Percentiles rank a stretch among this genome's conserved stretches.
These are phyloP conservation scores for Cyprinus carpio DNA, from an alignment of 2,113 vertebrate genomes.

Conservation along the genomic window DNA sequence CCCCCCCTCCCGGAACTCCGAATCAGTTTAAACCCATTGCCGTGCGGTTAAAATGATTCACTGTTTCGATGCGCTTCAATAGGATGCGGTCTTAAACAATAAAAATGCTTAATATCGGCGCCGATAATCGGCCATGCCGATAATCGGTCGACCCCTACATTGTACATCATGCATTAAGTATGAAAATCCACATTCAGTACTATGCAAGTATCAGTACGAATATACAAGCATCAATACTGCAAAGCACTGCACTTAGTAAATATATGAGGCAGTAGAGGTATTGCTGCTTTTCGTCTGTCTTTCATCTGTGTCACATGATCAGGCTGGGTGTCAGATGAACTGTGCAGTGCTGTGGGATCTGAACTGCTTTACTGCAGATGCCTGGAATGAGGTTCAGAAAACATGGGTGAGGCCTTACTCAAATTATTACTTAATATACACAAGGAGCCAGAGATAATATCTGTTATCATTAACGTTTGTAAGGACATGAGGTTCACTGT, in stretches of 20 bases:
- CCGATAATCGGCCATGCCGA: too few relatives aligned
- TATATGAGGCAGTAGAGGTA: conserved; percentile 7
- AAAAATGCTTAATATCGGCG: too few relatives aligned
- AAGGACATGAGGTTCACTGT: background rate
- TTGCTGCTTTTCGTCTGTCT: conserved; percentile 12
- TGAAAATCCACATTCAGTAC: background rate
- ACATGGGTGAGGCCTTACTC: background rate
- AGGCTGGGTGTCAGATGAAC: conserved; percentile 33
- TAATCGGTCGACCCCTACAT: too few relatives aligned
- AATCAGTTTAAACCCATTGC: too few relatives aligned
- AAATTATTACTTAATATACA: background rate
- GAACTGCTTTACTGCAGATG: background rate
- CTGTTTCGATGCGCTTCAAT: too few relatives aligned
- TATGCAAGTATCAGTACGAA: background rate
- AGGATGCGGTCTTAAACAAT: too few relatives aligned
- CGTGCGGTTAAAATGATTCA: too few relatives aligned
- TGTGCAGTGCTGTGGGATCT: conserved; percentile 5
- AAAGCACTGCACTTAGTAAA: background rate
- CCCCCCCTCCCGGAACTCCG: too few relatives aligned
- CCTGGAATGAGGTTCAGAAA: background rate
- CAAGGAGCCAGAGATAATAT: background rate
- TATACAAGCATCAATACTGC: background rate
- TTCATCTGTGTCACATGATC: conserved; percentile 29
- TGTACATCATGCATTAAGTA: background rate
- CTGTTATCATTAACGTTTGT: background rate